A percentile compares a stretch with the other conserved stretches of the same genome.
These are phyloP conservation scores for Drosophila austrosaltans DNA, from an alignment of 2,888 invertebrate genomes.

Conservation along the genomic window DNA sequence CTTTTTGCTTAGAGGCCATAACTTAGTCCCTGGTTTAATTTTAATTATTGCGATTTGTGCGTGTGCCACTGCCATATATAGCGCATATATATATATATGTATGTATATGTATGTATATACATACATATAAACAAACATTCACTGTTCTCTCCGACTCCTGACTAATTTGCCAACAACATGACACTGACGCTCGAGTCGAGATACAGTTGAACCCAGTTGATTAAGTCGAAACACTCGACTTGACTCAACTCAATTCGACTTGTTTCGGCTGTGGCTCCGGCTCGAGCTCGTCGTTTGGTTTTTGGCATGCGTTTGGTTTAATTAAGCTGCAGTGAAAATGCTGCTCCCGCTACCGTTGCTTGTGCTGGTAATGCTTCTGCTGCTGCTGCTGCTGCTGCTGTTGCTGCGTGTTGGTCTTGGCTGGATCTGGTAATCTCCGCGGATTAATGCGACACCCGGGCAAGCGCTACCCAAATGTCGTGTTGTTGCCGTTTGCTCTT, in stretches of 20 bases:
- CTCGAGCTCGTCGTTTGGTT: constrained; percentile 45
- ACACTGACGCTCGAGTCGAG: constrained; percentile 56
- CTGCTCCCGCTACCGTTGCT: neutral
- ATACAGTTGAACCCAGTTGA: constrained; percentile 56
- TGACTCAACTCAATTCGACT: neutral
- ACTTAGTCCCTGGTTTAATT: constrained; percentile 72
- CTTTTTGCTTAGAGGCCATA: constrained; percentile 41
- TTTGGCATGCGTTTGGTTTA: constrained; percentile 72
- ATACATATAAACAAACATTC: constrained; percentile 8
- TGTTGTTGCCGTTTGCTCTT: constrained; percentile 59
- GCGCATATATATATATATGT: neutral
- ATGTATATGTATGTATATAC: neutral
- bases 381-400: constrained; percentile 11
- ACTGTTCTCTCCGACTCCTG: constrained; percentile 42
- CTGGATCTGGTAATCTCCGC: constrained; percentile 66
- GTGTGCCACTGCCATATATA: constrained; percentile 20
- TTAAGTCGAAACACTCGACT: constrained; percentile 70
- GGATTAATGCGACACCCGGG: constrained; percentile 74
- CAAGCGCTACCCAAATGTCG: constrained; percentile 63
- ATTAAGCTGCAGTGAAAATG: constrained; percentile 65
- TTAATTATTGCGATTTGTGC: constrained; percentile 64
- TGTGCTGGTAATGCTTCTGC: constrained; percentile 1
- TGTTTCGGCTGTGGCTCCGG: neutral
- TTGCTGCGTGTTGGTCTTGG: constrained; percentile 51
- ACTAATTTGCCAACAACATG: constrained; percentile 76